Percentiles rank a stretch among this genome's conserved stretches.
Conservation (phyloP, 64 coral and sea anemone species). For the Dendrophyllia cribrosa region DNA sequence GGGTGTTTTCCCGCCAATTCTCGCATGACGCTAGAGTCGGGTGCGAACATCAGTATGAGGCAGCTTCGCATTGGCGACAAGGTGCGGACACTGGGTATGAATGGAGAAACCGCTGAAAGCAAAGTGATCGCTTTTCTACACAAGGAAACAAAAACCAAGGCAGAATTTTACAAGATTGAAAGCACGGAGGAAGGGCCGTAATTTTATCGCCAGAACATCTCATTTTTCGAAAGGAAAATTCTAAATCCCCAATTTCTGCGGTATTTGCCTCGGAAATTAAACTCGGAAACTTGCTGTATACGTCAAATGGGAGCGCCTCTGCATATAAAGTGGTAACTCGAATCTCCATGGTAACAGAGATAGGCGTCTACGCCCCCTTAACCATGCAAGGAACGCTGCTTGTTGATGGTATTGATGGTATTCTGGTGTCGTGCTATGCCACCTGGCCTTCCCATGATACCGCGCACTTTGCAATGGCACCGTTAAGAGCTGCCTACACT, state of each 20-base stretch:
- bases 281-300: conserved; percentile 20
- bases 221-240: conserved; percentile 34
- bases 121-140: conserved; percentile 81
- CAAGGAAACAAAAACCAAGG: neutral
- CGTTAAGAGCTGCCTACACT: conserved; percentile 39
- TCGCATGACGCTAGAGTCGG: conserved; percentile 4
- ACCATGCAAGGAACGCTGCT: conserved; percentile 85
- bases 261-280: conserved; percentile 65
- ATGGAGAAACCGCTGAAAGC: conserved; percentile 30
- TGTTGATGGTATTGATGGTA: conserved; percentile 77
- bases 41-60: conserved; percentile 29
- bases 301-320: neutral
- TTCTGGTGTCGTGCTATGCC: conserved; percentile 91
- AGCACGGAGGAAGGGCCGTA: neutral
- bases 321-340: neutral
- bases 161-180: conserved; percentile 42
- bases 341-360: conserved; percentile 53
- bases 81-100: conserved; percentile 58
- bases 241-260: neutral
- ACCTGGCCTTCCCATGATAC: conserved; percentile 78
- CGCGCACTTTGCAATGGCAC: conserved; percentile 82
- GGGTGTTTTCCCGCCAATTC: conserved; percentile 67
- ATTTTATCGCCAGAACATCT: conserved; percentile 54
- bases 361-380: conserved; percentile 87
- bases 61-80: conserved; percentile 51